Conservation (phyloP, 2,797 vertebrate species). For the Urocyon cinereoargenteus region DNA sequence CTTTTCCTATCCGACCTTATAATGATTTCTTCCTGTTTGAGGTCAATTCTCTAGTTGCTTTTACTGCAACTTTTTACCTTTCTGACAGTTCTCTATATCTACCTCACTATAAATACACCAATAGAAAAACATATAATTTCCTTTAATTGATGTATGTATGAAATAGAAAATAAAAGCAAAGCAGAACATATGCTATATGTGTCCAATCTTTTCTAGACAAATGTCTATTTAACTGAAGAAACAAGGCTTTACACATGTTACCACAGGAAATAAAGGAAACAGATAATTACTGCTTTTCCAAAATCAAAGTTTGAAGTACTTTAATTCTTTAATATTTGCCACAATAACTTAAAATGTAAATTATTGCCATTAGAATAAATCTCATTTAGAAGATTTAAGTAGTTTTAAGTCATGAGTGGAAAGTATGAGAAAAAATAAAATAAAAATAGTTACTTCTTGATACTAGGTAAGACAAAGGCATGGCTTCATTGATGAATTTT, state of each 20-base stretch:
- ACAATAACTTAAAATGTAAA: constrained; percentile 8
- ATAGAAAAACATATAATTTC: not conserved
- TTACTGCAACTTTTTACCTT: not conserved
- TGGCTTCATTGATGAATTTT: not conserved
- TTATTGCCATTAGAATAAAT: not conserved
- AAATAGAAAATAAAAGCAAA: not conserved
- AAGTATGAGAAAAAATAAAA: not conserved
- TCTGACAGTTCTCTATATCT: not conserved
- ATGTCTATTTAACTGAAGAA: not conserved
- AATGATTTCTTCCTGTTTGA: not conserved
- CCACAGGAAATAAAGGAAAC: not conserved
- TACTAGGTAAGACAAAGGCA: not conserved
- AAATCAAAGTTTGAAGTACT: not conserved
- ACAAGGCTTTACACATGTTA: not conserved
- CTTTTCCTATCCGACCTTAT: not conserved
- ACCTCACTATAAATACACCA: not conserved
- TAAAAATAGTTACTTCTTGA: not conserved
- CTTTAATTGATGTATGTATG: not conserved
- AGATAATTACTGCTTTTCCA: not conserved
- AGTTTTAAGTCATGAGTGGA: not conserved
- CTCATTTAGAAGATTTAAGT: not conserved
- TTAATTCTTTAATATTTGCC: not conserved
- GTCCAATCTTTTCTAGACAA: not conserved
- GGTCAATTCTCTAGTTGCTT: not conserved
- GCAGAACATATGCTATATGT: not conserved